Evolutionary conservation across 2,113 vertebrate species (phyloP).

Genomic region (Pantherophis guttatus): DNA sequence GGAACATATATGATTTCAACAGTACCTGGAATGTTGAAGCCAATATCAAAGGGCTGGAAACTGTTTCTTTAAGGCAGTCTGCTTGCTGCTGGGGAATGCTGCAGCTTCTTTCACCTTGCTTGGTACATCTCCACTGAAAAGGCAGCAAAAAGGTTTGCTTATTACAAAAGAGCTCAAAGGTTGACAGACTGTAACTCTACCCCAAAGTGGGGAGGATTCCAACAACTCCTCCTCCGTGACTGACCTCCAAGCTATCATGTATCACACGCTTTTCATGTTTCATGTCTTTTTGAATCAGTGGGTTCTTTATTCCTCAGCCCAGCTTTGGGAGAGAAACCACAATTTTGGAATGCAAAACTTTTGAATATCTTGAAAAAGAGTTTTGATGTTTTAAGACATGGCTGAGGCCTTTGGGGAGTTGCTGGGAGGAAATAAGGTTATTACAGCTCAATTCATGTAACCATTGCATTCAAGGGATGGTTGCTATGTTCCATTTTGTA

Average conservation of each 20-base stretch:
- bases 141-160: too few species aligned
- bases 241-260: neutral
- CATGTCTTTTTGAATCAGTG: neutral
- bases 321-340: neutral
- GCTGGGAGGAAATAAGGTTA: neutral
- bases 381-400: neutral
- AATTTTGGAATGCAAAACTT: neutral
- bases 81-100: neutral
- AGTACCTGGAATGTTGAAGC: neutral
- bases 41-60: neutral
- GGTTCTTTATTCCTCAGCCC: neutral
- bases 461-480: neutral
- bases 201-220: neutral
- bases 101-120: neutral
- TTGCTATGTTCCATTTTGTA: neutral
- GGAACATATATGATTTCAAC: neutral
- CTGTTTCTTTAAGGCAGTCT: neutral
- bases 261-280: neutral
- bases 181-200: neutral
- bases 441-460: neutral
- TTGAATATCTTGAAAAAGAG: neutral
- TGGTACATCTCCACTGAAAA: neutral
- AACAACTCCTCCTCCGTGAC: neutral
- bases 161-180: neutral
- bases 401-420: neutral